Evolutionary conservation across 2,797 vertebrate genomes (phyloP).

Genomic region (Pangasius mekongensis): DNA sequence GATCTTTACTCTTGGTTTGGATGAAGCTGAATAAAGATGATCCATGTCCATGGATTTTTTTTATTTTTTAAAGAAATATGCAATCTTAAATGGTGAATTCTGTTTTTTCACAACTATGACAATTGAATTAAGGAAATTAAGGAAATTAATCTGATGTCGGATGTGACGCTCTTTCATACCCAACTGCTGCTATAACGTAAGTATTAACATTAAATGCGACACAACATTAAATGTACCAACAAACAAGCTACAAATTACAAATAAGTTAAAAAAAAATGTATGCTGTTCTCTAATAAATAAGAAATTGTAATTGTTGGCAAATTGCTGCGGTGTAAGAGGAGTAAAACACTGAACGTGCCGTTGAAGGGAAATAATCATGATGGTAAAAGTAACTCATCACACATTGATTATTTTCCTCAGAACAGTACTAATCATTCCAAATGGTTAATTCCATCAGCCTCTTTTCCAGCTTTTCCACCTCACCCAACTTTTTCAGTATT

Average conservation of each 20-base stretch:
- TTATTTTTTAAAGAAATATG: too few relatives aligned
- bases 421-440: not conserved
- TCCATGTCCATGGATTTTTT: not conserved
- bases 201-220: not conserved
- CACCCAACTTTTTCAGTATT: not conserved
- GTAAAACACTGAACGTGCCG: not conserved
- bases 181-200: not conserved
- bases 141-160: too few relatives aligned
- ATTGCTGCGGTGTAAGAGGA: not conserved
- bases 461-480: not conserved
- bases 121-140: too few relatives aligned
- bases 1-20: slow-evolving; percentile 58
- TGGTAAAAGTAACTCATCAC: not conserved
- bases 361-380: not conserved
- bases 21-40: slow-evolving; percentile 13
- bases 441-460: not conserved
- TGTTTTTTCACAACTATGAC: too few relatives aligned
- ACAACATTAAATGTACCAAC: not conserved
- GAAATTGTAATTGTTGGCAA: not conserved
- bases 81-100: not conserved
- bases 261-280: not conserved
- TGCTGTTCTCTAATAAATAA: not conserved
- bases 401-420: not conserved
- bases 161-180: not conserved
- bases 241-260: not conserved